Percentiles rank a stretch among this genome's conserved stretches.
Evolutionary conservation across 2,113 vertebrate species (phyloP).

Genomic region (Neolamprologus hecqui): DNA sequence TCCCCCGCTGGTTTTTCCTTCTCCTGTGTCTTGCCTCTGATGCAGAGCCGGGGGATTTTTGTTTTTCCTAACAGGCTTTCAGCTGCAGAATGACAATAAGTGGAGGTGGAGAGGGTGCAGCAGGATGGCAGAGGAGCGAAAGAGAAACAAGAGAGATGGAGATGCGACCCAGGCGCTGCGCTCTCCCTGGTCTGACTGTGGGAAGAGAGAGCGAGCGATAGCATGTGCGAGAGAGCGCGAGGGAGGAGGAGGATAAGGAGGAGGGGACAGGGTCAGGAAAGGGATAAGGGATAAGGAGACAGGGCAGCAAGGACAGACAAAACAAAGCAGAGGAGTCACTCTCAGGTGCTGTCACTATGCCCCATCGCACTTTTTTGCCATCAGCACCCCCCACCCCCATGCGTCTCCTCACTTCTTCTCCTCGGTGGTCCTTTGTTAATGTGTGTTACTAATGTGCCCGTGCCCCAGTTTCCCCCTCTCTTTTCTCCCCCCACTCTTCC

Average conservation of each 20-base stretch:
- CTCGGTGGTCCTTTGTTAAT: background rate
- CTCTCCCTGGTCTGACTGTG: constrained; percentile 41
- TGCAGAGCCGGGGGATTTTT: background rate
- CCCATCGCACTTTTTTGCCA: constrained; percentile 19
- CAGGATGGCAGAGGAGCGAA: constrained; percentile 3
- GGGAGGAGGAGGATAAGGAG: background rate
- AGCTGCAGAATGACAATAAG: constrained; percentile 27
- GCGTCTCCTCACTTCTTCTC: constrained; percentile 5
- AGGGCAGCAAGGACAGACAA: background rate
- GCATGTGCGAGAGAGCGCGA: background rate
- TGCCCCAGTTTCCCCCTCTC: constrained; percentile 29
- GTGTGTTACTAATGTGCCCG: constrained; percentile 25
- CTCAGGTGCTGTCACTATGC: constrained; percentile 13
- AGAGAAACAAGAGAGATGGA: constrained; percentile 21
- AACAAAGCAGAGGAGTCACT: background rate
- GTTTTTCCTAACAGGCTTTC: background rate
- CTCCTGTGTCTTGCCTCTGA: constrained; percentile 2
- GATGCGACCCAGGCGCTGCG: constrained; percentile 22
- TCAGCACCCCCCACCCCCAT: constrained; percentile 26
- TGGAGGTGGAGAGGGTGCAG: constrained; percentile 33
- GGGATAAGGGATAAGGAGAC: constrained; percentile 28
- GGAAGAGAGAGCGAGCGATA: background rate
- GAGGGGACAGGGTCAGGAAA: constrained; percentile 30
- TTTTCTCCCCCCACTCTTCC: background rate
- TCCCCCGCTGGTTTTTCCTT: background rate